Evolutionary conservation across 1,140 invertebrate species (phyloP).

Genomic region (Drosophila nebulosa): DNA sequence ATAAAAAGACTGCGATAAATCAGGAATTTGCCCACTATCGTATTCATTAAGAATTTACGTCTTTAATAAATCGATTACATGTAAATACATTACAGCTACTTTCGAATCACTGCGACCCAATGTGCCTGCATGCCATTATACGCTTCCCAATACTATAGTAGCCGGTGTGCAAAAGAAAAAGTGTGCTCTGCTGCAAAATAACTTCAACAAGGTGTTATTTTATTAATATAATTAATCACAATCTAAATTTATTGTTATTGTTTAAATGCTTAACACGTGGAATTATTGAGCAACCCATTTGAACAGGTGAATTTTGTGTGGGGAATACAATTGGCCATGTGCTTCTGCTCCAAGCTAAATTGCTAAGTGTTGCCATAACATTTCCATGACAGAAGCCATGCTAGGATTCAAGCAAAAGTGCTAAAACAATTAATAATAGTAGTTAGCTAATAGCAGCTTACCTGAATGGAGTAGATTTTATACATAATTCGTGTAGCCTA

Average conservation of each 20-base stretch:
- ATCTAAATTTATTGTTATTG: neutral
- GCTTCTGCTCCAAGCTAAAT: neutral
- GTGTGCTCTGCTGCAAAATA: neutral
- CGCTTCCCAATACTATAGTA: neutral
- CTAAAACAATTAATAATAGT: neutral
- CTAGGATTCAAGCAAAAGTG: neutral
- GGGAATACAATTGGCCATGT: neutral
- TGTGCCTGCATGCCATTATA: neutral
- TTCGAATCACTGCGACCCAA: neutral
- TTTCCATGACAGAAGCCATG: neutral
- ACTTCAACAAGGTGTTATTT: neutral
- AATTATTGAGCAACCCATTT: neutral
- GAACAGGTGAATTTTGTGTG: neutral
- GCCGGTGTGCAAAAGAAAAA: conserved; percentile 10
- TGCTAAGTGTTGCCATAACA: neutral
- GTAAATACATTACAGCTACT: neutral
- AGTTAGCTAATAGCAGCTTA: neutral
- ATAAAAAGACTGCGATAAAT: neutral
- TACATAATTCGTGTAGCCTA: neutral
- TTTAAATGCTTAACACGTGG: neutral
- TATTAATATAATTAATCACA: neutral
- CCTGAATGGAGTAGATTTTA: neutral
- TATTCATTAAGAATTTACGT: neutral
- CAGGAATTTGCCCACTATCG: neutral
- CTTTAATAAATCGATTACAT: neutral